Base-by-base conservation (phyloP, 1,140 invertebrate species). In the Solenopsis invicta region DNA sequence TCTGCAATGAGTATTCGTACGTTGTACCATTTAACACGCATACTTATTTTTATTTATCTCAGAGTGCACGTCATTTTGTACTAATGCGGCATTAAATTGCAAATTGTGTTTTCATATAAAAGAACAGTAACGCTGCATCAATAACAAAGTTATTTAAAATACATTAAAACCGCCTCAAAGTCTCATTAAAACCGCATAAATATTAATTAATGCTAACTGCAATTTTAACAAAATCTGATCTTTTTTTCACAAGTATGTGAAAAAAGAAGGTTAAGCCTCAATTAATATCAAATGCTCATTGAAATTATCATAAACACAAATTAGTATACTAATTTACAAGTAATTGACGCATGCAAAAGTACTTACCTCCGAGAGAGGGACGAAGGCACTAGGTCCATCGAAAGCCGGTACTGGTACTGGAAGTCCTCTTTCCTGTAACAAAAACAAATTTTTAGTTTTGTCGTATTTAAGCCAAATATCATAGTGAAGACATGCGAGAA, bases 311-410 rank as follows among this genome's bases (percentile, higher is more conserved):
- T 56, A 56, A 75, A 59, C 16, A n/a, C 37, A 8, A 72, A 5
- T 2, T 59, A 24, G 24, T 24, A 48, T 48, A 74, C 41, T 48
- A 50, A 50, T 84, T 24, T 84, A 75, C 54, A 50, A 61, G 67
- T 41, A 34, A 84, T 59, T 48, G 16, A 75, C 24, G 9, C 80
- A 62, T 48, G 67, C 54, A 86, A 54, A 74, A 5, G 37, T 72
- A 95, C 96, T 96, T 93, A 96, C 96, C 96, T 96, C 96, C 18
- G 95, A 93, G 21, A 94, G 93, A 66, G 96, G 95, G 71, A 96
- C 96, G 93, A 96, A 96, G 87, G 94, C 95, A 93, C 96, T 96
- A 18, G 96, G 96, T 93, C 96, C 96, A 88, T 95, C 94, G 88
- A 95, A 96, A 72, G 95, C 94, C 81, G 96, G 94, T 85, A 95